Conservation (phyloP, 2,797 vertebrate genomes). For the Cryptoprocta ferox region DNA sequence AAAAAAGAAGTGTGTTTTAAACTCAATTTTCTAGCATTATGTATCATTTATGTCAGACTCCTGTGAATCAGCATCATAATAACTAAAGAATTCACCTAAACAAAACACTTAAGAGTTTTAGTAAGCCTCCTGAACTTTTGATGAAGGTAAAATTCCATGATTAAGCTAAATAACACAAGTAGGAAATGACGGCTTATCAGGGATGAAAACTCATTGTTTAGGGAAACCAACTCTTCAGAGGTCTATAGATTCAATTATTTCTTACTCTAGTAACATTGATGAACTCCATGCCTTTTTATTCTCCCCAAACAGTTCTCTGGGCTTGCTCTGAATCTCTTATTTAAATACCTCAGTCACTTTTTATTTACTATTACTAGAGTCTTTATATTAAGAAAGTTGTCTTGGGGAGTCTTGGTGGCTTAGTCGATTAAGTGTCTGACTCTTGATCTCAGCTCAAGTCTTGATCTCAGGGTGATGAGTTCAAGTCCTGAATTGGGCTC, state of each 20-base stretch:
- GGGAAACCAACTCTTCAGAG: background rate
- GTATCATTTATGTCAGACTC: conserved; percentile 56
- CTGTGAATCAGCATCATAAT: background rate
- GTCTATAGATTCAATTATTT: background rate
- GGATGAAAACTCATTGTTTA: background rate
- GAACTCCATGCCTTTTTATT: background rate
- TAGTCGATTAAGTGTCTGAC: too few species aligned
- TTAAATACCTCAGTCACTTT: background rate
- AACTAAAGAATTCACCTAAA: conserved; percentile 40
- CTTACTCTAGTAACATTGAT: background rate
- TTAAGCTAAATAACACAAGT: background rate
- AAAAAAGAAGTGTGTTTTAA: conserved; percentile 62
- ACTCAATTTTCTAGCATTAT: conserved; percentile 68
- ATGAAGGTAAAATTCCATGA: conserved; percentile 48
- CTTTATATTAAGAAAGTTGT: conserved; percentile 3
- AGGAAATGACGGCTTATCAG: conserved; percentile 1
- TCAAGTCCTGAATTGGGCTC: too few species aligned
- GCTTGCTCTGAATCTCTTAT: background rate
- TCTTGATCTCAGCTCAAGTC: too few species aligned
- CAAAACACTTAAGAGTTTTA: conserved; percentile 43
- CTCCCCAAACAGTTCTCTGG: background rate
- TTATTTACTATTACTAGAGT: background rate
- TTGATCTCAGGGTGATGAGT: too few species aligned
- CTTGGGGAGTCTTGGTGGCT: background rate
- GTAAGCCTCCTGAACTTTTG: conserved; percentile 37